A percentile compares a stretch with the other conserved stretches of the same genome.
These are phyloP conservation scores for Synergus umbraculus DNA, from an alignment of 2,888 invertebrate genomes.

Conservation along the genomic window DNA sequence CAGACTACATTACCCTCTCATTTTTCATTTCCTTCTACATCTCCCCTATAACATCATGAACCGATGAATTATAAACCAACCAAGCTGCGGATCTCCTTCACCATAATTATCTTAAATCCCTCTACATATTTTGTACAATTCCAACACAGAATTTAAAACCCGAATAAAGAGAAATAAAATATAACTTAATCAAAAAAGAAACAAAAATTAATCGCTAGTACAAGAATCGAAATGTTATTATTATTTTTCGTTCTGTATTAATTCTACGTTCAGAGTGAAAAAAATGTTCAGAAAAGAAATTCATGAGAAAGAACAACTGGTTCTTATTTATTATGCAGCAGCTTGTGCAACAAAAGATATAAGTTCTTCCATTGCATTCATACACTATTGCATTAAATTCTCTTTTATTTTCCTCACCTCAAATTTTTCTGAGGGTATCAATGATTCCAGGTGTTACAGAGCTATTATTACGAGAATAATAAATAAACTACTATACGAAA, in stretches of 20 bases:
- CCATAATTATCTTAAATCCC: neutral
- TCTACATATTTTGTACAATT: neutral
- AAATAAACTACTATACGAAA: neutral
- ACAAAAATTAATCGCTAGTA: too few relatives aligned
- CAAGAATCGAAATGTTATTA: too few relatives aligned
- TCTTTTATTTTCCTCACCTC: neutral
- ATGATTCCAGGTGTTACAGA: neutral
- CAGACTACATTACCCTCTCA: neutral
- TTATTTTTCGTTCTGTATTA: too few relatives aligned
- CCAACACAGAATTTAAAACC: neutral
- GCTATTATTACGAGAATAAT: neutral
- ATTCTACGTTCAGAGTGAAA: neutral
- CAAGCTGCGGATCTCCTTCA: neutral
- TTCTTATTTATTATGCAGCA: slow-evolving; percentile 1
- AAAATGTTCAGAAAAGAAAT: neutral
- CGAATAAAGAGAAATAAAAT: neutral
- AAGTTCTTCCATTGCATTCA: slow-evolving; percentile 8
- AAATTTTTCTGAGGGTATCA: neutral
- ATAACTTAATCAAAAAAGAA: too few relatives aligned
- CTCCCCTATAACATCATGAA: neutral
- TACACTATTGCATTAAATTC: neutral
- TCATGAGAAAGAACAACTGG: neutral
- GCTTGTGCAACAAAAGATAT: neutral
- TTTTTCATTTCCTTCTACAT: neutral
- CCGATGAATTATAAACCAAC: neutral